Percentiles rank a stretch among this genome's conserved stretches.
phyloP scores from a whole-genome alignment of 2,113 vertebrate genomes.

The Macquaria ambigua region DNA sequence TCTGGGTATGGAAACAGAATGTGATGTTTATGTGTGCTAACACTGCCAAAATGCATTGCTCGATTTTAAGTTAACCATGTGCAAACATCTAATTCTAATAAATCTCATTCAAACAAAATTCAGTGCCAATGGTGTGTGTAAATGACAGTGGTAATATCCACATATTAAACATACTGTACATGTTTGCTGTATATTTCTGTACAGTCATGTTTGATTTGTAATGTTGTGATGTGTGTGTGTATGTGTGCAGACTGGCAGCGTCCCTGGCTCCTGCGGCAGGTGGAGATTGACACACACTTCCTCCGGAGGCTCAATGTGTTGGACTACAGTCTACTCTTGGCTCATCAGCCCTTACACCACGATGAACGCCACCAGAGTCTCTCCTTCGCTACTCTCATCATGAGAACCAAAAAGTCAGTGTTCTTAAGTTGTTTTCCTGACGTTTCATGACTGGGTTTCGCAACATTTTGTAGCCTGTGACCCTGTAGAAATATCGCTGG shows the following conservation, averaged over 20 bases:
- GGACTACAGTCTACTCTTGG: slow-evolving; percentile 92
- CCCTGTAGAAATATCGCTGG: not conserved
- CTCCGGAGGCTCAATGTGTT: slow-evolving; percentile 86
- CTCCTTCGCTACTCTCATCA: slow-evolving; percentile 83
- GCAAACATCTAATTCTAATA: not conserved
- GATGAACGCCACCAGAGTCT: slow-evolving; percentile 83
- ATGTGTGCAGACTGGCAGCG: slow-evolving; percentile 84
- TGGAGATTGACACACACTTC: slow-evolving; percentile 89
- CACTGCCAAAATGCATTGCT: no score
- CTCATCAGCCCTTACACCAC: slow-evolving; percentile 85
- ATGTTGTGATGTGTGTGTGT: slow-evolving; percentile 7
- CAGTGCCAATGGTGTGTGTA: not conserved
- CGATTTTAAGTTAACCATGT: not conserved
- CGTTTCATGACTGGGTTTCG: not conserved
- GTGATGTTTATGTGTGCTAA: not conserved
- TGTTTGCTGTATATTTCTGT: not conserved
- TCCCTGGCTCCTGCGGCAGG: slow-evolving; percentile 87
- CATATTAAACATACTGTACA: not conserved
- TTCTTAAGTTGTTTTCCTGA: not conserved
- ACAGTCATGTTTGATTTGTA: not conserved
- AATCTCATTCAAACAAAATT: not conserved
- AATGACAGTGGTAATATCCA: not conserved
- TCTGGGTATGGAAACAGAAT: slow-evolving; percentile 82
- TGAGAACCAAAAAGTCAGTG: slow-evolving; percentile 85
- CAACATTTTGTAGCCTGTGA: not conserved